phyloP scores from a whole-genome alignment of 2,888 invertebrate species.

The Protula sp. region DNA sequence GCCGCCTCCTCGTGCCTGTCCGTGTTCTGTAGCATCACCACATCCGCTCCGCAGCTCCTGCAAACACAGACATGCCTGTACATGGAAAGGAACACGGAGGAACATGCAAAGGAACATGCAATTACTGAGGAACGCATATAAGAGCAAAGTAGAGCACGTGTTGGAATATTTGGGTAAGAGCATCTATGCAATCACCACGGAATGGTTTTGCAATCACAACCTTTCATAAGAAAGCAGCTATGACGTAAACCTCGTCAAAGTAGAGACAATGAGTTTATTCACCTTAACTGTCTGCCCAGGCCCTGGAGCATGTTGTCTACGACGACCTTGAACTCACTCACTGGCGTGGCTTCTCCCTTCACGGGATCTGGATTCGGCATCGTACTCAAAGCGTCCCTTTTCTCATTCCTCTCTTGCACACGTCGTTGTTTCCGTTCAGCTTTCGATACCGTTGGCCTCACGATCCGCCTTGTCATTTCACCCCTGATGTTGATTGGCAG shows the following conservation, averaged over 20 bases:
- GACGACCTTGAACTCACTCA: slow-evolving; percentile 54
- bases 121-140: background rate
- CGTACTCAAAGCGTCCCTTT: too few species aligned
- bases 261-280: too few species aligned
- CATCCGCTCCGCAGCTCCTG: slow-evolving; percentile 62
- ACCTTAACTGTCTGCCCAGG: slow-evolving; percentile 63
- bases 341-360: slow-evolving; percentile 18
- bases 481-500: too few species aligned
- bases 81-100: slow-evolving; percentile 21
- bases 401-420: background rate
- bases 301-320: slow-evolving; percentile 61
- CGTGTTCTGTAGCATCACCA: slow-evolving; percentile 57
- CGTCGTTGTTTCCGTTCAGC: background rate
- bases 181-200: too few species aligned
- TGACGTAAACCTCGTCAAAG: slow-evolving; percentile 56
- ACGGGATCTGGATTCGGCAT: background rate
- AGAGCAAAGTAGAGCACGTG: slow-evolving; percentile 40
- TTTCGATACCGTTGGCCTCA: too few species aligned
- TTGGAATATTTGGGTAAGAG: too few species aligned
- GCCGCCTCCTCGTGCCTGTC: slow-evolving; percentile 58
- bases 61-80: too few species aligned
- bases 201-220: too few species aligned
- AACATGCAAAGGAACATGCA: background rate
- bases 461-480: too few species aligned
- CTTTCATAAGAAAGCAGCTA: too few species aligned